Percentiles rank a stretch among this genome's conserved stretches.
phyloP scores from a whole-genome alignment of 2,888 invertebrate genomes.

The Branchipolynoe longqiensis region DNA sequence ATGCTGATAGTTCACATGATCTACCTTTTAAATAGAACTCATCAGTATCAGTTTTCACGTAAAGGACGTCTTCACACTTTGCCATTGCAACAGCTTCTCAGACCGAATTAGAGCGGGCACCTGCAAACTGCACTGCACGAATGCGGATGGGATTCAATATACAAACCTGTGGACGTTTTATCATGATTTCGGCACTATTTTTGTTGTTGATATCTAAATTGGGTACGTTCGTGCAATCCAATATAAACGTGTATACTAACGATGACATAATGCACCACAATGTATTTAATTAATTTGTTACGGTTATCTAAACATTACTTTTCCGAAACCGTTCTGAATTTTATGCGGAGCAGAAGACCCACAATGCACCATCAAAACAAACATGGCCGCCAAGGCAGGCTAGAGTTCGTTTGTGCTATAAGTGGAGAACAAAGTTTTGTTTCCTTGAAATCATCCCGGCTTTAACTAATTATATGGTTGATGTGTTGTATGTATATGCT shows the following conservation, averaged over 20 bases:
- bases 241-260: no score
- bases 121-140: background rate
- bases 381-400: conserved; percentile 46
- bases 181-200: no score
- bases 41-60: conserved; percentile 76
- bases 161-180: no score
- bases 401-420: background rate
- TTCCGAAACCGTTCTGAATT: background rate
- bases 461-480: no score
- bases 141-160: background rate
- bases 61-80: conserved; percentile 63
- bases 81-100: conserved; percentile 54
- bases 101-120: background rate
- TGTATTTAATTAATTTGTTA: no score
- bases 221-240: no score
- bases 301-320: no score
- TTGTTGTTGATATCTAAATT: no score
- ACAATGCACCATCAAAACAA: conserved; percentile 39
- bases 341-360: conserved; percentile 2
- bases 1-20: conserved; percentile 81
- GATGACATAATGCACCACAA: no score
- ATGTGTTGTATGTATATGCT: no score
- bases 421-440: background rate
- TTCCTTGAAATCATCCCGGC: no score
- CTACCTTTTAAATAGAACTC: conserved; percentile 77